Evolutionary conservation across 1,140 invertebrate genomes (phyloP).

Genomic region (Anthonomus grandis): DNA sequence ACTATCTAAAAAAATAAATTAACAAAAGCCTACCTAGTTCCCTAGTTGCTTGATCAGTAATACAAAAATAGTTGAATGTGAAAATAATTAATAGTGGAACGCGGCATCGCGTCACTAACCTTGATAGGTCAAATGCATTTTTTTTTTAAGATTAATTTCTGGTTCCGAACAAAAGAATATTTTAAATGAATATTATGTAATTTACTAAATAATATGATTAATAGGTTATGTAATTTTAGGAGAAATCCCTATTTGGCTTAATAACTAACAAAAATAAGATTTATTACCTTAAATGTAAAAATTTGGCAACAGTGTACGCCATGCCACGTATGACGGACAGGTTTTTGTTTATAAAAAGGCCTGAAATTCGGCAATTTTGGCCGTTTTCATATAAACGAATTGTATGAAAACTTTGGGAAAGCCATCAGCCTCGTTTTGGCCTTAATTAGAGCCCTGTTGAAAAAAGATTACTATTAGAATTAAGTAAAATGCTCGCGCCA

Average conservation of each 20-base stretch:
- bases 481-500: conserved; percentile 11
- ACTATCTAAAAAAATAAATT: too few relatives aligned
- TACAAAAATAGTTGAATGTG: too few relatives aligned
- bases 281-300: conserved; percentile 19
- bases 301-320: conserved; percentile 22
- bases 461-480: conserved; percentile 18
- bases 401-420: background rate
- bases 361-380: conserved; percentile 22
- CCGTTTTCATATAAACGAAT: conserved; percentile 3
- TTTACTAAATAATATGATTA: too few relatives aligned
- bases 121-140: too few relatives aligned
- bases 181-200: too few relatives aligned
- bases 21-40: too few relatives aligned
- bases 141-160: too few relatives aligned
- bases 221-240: conserved; percentile 18
- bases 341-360: conserved; percentile 19
- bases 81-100: too few relatives aligned
- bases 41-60: too few relatives aligned
- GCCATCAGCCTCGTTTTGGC: conserved; percentile 16
- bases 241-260: conserved; percentile 15
- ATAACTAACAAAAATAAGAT: conserved; percentile 15
- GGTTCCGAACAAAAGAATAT: too few relatives aligned
- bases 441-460: conserved; percentile 12
- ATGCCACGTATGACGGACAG: conserved; percentile 17
- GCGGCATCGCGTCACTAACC: too few relatives aligned